Evolutionary conservation across 1,140 invertebrate genomes (phyloP).

Genomic region (Euschistus heros): DNA sequence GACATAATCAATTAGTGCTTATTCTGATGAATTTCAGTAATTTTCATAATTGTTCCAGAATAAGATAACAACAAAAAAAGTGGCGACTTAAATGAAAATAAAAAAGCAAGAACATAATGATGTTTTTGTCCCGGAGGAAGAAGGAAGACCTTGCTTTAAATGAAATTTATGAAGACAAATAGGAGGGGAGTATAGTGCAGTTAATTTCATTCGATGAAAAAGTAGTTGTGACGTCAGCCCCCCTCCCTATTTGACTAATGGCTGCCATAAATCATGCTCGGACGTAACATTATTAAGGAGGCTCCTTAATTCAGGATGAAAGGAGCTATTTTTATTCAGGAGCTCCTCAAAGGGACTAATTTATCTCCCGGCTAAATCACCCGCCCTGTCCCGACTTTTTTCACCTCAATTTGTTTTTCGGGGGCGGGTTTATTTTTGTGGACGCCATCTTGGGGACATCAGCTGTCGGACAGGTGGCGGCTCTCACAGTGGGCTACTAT

Average conservation of each 20-base stretch:
- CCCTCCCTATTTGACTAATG: neutral
- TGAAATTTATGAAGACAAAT: constrained; percentile 17
- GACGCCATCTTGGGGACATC: too few relatives aligned
- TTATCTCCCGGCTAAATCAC: neutral
- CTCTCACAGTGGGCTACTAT: too few relatives aligned
- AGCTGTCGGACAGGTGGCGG: too few relatives aligned
- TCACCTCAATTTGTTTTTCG: constrained; percentile 13
- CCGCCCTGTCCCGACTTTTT: constrained; percentile 8
- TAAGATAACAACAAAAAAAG: too few relatives aligned
- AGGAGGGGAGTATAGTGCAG: constrained; percentile 4
- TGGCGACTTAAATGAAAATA: too few relatives aligned
- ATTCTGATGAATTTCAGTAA: too few relatives aligned
- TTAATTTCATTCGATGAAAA: constrained; percentile 17
- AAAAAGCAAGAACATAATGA: too few relatives aligned
- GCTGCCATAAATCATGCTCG: constrained; percentile 3
- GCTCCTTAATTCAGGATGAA: constrained; percentile 10
- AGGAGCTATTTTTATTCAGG: constrained; percentile 15
- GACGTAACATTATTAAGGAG: constrained; percentile 14
- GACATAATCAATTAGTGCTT: too few relatives aligned
- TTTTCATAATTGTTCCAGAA: too few relatives aligned
- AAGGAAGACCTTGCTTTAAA: constrained; percentile 6
- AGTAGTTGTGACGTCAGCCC: constrained; percentile 13
- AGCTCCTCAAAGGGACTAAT: constrained; percentile 6
- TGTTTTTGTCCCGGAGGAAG: neutral
- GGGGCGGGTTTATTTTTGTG: too few relatives aligned